A percentile compares a stretch with the other conserved stretches of the same genome.
Conservation (phyloP, 30 jellyfish, hydroid and myxozoan species). For the Rhopilema esculentum region DNA sequence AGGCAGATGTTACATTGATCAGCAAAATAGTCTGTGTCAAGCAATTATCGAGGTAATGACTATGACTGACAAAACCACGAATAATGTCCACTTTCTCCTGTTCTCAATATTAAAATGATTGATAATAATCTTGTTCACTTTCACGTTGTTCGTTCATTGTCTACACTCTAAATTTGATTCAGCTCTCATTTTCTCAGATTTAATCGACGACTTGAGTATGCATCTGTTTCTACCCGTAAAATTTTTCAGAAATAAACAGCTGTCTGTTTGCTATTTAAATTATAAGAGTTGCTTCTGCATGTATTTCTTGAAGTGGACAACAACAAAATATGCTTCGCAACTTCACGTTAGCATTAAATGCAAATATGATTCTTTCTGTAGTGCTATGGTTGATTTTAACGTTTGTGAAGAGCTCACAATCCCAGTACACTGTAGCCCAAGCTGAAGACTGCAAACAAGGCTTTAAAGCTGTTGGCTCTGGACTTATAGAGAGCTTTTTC, state of each 20-base stretch:
- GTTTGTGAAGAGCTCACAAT: background rate
- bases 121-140: background rate
- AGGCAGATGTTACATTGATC: background rate
- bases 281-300: background rate
- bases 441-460: conserved; percentile 13
- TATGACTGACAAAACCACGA: background rate
- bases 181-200: background rate
- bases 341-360: background rate
- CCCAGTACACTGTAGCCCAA: conserved; percentile 16
- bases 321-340: background rate
- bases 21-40: background rate
- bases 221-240: background rate
- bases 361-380: background rate
- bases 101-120: background rate
- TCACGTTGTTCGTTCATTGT: background rate
- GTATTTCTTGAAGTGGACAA: background rate
- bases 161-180: background rate
- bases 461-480: background rate
- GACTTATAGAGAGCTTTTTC: background rate
- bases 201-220: background rate
- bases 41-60: background rate
- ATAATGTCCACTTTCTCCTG: background rate
- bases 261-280: background rate
- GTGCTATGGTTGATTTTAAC: background rate
- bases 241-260: background rate